Percentiles rank a stretch among this genome's conserved stretches.
Evolutionary conservation across 1,140 invertebrate species (phyloP).

Genomic region (Drosophila guanche): DNA sequence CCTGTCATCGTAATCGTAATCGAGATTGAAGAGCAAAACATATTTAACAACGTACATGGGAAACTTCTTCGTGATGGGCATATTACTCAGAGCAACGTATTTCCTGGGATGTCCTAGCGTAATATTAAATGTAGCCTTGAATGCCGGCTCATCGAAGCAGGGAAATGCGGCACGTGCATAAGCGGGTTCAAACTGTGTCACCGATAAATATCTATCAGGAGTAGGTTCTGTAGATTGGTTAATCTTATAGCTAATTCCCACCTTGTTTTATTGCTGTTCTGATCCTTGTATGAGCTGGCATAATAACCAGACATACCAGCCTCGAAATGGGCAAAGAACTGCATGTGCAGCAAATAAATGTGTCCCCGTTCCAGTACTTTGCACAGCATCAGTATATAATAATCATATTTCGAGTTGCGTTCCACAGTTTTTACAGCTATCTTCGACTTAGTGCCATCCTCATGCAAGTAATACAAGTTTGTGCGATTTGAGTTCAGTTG

Average conservation of each 20-base stretch:
- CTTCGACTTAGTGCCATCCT: constrained; percentile 44
- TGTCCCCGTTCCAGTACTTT: constrained; percentile 84
- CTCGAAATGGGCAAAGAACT: constrained; percentile 86
- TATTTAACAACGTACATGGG: constrained; percentile 52
- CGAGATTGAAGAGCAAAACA: too few species aligned
- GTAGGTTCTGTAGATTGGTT: not conserved
- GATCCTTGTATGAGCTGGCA: constrained; percentile 89
- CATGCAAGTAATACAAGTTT: not conserved
- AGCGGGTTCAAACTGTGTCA: constrained; percentile 94
- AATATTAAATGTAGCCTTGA: constrained; percentile 94
- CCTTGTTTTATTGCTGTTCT: constrained; percentile 86
- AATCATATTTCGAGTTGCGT: constrained; percentile 85
- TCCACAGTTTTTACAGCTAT: constrained; percentile 16
- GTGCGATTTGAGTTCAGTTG: constrained; percentile 69
- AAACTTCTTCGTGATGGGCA: constrained; percentile 85
- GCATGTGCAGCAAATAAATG: constrained; percentile 87
- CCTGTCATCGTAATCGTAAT: constrained; percentile 60
- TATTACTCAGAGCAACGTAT: constrained; percentile 91
- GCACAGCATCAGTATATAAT: constrained; percentile 86
- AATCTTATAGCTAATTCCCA: constrained; percentile 74
- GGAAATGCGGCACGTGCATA: constrained; percentile 95
- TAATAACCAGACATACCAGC: constrained; percentile 90
- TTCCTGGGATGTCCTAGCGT: constrained; percentile 88
- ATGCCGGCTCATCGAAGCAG: constrained; percentile 96
- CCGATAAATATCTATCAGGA: constrained; percentile 72